phyloP scores from a whole-genome alignment of 2,797 vertebrate species.

The Gallinago solitaria region DNA sequence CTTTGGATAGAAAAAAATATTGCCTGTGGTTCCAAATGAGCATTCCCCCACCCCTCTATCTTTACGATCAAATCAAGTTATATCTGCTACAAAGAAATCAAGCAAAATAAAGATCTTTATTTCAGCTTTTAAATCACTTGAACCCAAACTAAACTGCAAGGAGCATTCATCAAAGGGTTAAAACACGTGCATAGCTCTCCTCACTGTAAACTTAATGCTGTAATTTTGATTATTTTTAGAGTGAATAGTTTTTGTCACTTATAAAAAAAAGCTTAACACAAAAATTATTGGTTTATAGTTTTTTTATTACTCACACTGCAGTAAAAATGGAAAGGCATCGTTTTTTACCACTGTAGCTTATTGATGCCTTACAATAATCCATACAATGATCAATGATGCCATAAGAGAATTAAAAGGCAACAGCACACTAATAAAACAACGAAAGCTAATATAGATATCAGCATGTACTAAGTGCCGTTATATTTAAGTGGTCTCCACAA shows the following conservation, averaged over 20 bases:
- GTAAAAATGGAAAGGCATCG: not conserved
- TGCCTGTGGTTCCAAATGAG: not conserved
- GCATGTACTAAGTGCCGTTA: not conserved
- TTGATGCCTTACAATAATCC: fast-evolving
- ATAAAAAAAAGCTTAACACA: not conserved
- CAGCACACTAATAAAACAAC: not conserved
- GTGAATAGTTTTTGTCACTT: not conserved
- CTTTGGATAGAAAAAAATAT: not conserved
- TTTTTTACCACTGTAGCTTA: not conserved
- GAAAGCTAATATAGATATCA: not conserved
- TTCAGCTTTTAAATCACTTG: not conserved
- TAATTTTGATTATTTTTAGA: not conserved
- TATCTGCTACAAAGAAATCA: not conserved
- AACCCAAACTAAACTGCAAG: not conserved
- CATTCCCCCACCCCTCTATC: fast-evolving
- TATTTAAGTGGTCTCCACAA: not conserved
- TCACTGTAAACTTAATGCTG: not conserved
- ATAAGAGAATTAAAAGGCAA: not conserved
- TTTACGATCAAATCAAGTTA: not conserved
- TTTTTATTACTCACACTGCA: not conserved
- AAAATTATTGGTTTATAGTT: not conserved
- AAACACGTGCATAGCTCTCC: not conserved
- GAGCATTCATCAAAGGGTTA: not conserved
- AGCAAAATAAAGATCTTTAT: not conserved
- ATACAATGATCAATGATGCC: no score